phyloP scores from a whole-genome alignment of 2,797 vertebrate genomes.

The Lerista edwardsae region DNA sequence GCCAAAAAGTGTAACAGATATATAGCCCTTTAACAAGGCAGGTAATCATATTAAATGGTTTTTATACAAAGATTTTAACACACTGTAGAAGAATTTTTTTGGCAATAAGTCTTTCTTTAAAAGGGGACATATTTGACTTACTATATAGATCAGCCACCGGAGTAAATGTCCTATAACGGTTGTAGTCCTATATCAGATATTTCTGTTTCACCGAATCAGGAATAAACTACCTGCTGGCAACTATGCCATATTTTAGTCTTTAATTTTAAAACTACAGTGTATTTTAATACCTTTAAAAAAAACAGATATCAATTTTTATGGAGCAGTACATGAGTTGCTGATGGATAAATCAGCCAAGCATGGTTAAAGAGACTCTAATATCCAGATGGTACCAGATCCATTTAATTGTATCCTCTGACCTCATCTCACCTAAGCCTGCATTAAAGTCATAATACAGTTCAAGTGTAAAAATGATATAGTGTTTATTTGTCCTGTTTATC shows the following conservation, averaged over 20 bases:
- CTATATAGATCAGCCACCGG: slow-evolving; percentile 28
- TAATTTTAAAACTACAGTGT: slow-evolving; percentile 93
- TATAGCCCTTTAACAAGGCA: slow-evolving; percentile 36
- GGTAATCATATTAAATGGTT: slow-evolving; percentile 30
- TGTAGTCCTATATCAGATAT: slow-evolving; percentile 45
- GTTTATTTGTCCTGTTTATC: slow-evolving; percentile 98
- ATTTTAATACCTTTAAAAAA: slow-evolving; percentile 94
- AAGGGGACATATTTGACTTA: neutral
- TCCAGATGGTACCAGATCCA: slow-evolving; percentile 96
- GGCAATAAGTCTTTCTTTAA: slow-evolving; percentile 28
- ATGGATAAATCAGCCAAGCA: slow-evolving; percentile 99
- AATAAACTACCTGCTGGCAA: slow-evolving; percentile 90
- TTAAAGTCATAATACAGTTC: slow-evolving; percentile 98
- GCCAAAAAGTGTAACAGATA: slow-evolving; percentile 47
- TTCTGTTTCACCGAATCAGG: slow-evolving; percentile 81
- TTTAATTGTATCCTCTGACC: slow-evolving; percentile 99
- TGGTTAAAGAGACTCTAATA: slow-evolving; percentile 95
- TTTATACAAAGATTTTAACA: slow-evolving; percentile 8
- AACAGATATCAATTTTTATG: slow-evolving; percentile 96
- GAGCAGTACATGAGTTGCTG: slow-evolving; percentile 95
- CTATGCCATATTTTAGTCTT: slow-evolving; percentile 86
- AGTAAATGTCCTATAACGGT: slow-evolving; percentile 9
- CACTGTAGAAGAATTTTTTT: slow-evolving; percentile 52
- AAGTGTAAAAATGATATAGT: slow-evolving; percentile 99
- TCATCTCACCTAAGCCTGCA: slow-evolving; percentile 95